Evolutionary conservation across 2,113 vertebrate genomes (phyloP).

Genomic region (Platysteira castanea): DNA sequence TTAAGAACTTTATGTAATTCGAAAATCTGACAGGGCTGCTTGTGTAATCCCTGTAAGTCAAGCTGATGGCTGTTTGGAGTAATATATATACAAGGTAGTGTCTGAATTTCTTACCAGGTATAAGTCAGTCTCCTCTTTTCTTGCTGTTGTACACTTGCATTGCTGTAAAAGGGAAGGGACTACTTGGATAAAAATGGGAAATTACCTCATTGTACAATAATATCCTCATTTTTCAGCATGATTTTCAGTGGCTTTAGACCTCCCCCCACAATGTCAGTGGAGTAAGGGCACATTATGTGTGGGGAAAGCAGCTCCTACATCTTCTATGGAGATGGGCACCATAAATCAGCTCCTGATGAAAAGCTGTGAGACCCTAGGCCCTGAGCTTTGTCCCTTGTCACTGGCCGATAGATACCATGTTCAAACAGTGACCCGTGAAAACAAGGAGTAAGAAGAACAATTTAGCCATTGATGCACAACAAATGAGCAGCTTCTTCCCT

Average conservation of each 20-base stretch:
- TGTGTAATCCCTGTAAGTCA: background rate
- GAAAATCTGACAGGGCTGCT: background rate
- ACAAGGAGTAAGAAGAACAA: background rate
- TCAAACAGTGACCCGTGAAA: background rate
- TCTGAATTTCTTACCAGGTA: background rate
- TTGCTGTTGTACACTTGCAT: background rate
- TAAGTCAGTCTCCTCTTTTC: background rate
- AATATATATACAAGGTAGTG: background rate
- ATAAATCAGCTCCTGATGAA: background rate
- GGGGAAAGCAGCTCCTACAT: background rate
- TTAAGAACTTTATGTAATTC: background rate
- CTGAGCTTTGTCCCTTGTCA: background rate
- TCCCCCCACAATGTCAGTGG: background rate
- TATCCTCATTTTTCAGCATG: background rate
- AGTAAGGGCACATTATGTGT: background rate
- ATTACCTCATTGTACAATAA: background rate
- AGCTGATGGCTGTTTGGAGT: background rate
- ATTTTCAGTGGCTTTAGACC: background rate
- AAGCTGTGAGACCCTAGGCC: background rate
- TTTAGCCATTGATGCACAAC: background rate
- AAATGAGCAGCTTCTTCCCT: conserved; percentile 1
- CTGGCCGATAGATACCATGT: background rate
- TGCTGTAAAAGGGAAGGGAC: background rate
- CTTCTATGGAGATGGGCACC: background rate
- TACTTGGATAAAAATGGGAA: background rate